A percentile compares a stretch with the other conserved stretches of the same genome.
Conservation (phyloP, 2,113 vertebrate species). For the Antennarius striatus region DNA sequence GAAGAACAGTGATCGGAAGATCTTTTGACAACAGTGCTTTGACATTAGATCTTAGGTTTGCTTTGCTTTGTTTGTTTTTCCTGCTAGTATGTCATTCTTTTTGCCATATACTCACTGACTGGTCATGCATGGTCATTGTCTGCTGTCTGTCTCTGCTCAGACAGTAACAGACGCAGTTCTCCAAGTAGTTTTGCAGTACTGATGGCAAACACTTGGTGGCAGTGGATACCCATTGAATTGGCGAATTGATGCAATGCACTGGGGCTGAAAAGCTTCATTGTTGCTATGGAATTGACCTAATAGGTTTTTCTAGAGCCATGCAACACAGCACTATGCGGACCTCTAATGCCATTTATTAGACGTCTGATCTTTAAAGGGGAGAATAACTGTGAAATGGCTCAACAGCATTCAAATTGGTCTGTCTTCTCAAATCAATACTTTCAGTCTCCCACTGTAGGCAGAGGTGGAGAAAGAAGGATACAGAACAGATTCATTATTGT, state of each 20-base stretch:
- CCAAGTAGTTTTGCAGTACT: constrained; percentile 47
- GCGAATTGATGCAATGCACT: constrained; percentile 16
- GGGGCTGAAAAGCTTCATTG: constrained; percentile 56
- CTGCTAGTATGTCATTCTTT: constrained; percentile 4
- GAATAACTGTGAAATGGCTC: constrained; percentile 61
- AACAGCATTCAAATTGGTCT: constrained; percentile 56
- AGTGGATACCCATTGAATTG: constrained; percentile 64
- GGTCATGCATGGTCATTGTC: constrained; percentile 28
- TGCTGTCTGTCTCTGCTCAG: constrained; percentile 18
- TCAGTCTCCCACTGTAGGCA: constrained; percentile 28
- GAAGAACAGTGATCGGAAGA: constrained; percentile 16
- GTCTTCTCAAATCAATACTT: constrained; percentile 48
- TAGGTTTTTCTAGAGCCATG: constrained; percentile 57
- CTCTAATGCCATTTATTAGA: constrained; percentile 71
- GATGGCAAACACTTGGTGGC: constrained; percentile 75
- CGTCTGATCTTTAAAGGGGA: constrained; percentile 65
- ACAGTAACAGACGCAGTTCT: constrained; percentile 33
- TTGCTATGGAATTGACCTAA: constrained; percentile 80
- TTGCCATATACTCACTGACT: constrained; percentile 19
- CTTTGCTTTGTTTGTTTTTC: constrained; percentile 9
- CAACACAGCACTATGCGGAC: constrained; percentile 49
- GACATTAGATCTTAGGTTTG: constrained; percentile 15
- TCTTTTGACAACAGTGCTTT: constrained; percentile 33
- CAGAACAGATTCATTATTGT: constrained; percentile 42
- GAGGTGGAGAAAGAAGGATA: constrained; percentile 11